Conservation (phyloP, 2,113 vertebrate species). For the Macquaria australasica region DNA sequence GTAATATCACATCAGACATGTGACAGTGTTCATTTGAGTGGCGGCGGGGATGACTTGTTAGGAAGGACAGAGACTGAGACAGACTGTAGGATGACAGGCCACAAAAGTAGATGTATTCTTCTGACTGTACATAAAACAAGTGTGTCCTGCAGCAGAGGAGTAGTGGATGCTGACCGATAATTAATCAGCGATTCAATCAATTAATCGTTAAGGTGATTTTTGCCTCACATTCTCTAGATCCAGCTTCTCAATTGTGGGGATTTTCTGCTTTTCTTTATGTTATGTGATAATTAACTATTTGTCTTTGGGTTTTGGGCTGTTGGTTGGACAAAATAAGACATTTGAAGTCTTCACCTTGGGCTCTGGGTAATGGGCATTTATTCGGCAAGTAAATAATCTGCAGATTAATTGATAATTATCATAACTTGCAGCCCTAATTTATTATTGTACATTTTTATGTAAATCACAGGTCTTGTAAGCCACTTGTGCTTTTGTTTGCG, state of each 20-base stretch:
- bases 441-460: neutral
- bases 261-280: neutral
- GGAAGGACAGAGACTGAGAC: constrained; percentile 25
- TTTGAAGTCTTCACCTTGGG: too few species aligned
- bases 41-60: constrained; percentile 21
- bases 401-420: too few species aligned
- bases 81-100: constrained; percentile 1
- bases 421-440: neutral
- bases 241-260: neutral
- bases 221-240: too few species aligned
- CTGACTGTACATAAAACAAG: constrained; percentile 2
- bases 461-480: neutral
- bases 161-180: neutral
- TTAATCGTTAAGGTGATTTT: neutral
- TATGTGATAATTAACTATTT: neutral
- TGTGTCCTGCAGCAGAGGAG: neutral
- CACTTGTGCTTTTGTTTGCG: neutral
- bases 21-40: constrained; percentile 60
- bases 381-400: too few species aligned
- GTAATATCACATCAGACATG: constrained; percentile 52
- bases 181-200: neutral
- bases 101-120: neutral
- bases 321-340: too few species aligned
- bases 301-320: too few species aligned
- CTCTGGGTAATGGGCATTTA: too few species aligned